Base-by-base conservation (phyloP, 2,888 invertebrate species). In the Podotricha telesiphe region DNA sequence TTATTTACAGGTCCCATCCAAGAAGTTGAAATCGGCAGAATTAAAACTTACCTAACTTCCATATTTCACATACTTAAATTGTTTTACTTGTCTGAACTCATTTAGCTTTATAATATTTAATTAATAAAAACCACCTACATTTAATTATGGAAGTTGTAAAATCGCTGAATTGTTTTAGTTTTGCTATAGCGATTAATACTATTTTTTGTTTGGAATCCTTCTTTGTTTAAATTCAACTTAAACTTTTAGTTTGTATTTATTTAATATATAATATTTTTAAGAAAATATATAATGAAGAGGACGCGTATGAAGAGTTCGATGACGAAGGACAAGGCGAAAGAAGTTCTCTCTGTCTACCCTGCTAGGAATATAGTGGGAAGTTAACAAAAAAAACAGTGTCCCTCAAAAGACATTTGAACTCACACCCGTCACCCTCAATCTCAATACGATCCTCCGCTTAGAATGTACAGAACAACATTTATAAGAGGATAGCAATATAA, bases 21-120 rank as follows among this genome's bases (percentile, higher is more conserved):
- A 85, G 84, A 86, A 89, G 84, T 89, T 88, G 87, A n/a, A 86
- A 89, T 88, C 86, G 86, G 85, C 88, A 83, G 84, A 88, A 90
- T 89, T 90, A 89, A 89, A 89, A 90, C 86, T 88, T 87, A 84
- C 84, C 79, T 73, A 84, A 81, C 82, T 86, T 88, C 86, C 86
- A 89, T 87, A 88, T 86, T 88, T 88, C 85, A 86, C 83, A 80
- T 80, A 82, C 80, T 84, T 81, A 81, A 74, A 77, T 74, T 79
- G 75, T 78, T 78, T 74, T 72, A 73, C 65, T 72, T 74, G 55
- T 37, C 17, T 37, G 73, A 74, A 75, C 74, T 71, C 76, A 74
- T 78, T 77, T 70, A 75, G 69, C 67, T 73, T n/a, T n/a, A n/a
- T n/a, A n/a, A n/a, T n/a, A 65, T 71, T 65, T 74, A 78, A 79